Base-by-base conservation (phyloP, 92 coral and sea anemone genomes). In the Plumapathes pennacea region DNA sequence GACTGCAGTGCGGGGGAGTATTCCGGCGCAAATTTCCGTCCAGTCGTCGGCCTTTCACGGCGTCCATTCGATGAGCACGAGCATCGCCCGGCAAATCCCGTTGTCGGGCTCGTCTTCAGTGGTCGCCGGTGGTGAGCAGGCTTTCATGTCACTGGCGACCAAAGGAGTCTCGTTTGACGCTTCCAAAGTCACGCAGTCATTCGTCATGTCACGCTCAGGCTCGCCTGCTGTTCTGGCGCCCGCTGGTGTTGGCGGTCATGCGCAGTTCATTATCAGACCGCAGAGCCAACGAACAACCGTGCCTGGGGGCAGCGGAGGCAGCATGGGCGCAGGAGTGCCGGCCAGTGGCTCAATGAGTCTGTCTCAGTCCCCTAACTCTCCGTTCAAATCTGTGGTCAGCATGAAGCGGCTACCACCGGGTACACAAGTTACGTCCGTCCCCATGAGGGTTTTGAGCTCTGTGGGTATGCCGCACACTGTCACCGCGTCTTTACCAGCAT, bases 231-330 rank as follows among this genome's bases (percentile, higher is more conserved):
- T 88, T 9, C 50, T 88, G 42, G 52, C 79, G 4, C 37, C 79
- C 28, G 70, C 10, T 13, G 46, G 76, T 10, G 66, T 78, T 4
- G 81, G 76, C 12, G 70, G 71, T 7, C 77, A 85, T 30, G 77
- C 83, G 17, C 95, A 87, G 64, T 88, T 82, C 34, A 76, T 88
- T 36, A 88, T 88, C 39, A 88, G 83, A 40, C 95, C 95, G 4
- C 96, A 88, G 51, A 88, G 96, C 23, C 92, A 80, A 56, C 82
- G 88, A 5, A 86, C 72, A 37, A 44, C 89, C n/a, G 71, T 86
- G 19, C 44, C 73, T 32, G 72, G 81, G 40, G 46, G 57, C 38
- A 51, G 64, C 4, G 46, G 57, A 33, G 50, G 64, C 4, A 60
- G 55, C 28, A 62, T 83, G 18, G 32, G 71, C 25, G 60, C 78